Conservation (phyloP, 2,113 vertebrate genomes). For the Notothenia rossii region DNA sequence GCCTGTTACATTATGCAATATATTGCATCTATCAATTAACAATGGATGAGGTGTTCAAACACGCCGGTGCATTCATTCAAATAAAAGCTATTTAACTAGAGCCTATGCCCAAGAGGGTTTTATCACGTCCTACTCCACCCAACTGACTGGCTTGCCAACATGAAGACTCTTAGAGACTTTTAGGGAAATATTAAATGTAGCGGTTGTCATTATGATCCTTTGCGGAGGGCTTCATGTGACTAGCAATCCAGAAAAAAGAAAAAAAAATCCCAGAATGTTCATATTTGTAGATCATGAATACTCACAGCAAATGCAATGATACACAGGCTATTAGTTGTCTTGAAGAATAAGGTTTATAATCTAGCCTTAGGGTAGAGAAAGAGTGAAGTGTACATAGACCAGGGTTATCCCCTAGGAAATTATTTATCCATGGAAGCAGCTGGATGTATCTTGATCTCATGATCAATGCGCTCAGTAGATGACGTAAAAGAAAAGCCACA, state of each 20-base stretch:
- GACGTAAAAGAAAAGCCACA: background rate
- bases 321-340: slow-evolving; percentile 4
- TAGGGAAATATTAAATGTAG: background rate
- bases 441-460: background rate
- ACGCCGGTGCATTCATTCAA: slow-evolving; percentile 7
- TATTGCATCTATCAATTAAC: slow-evolving; percentile 56
- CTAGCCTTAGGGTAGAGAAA: background rate
- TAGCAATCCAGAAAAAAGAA: background rate
- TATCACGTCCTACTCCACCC: background rate
- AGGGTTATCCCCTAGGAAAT: slow-evolving; percentile 5
- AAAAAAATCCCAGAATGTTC: background rate
- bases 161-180: background rate
- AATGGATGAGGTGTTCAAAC: slow-evolving; percentile 33
- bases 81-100: slow-evolving; percentile 7
- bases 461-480: background rate
- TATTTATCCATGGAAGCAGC: background rate
- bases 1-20: slow-evolving; percentile 56
- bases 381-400: background rate
- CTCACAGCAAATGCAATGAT: background rate
- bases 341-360: slow-evolving; percentile 4
- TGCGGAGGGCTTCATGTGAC: background rate
- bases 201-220: background rate
- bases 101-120: background rate
- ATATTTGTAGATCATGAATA: slow-evolving; percentile 7
- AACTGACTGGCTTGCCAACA: background rate